Evolutionary conservation across 2,888 invertebrate species (phyloP), one percentile per base, ranked within the genome.

Genomic region (Ophioninae sp.): DNA sequence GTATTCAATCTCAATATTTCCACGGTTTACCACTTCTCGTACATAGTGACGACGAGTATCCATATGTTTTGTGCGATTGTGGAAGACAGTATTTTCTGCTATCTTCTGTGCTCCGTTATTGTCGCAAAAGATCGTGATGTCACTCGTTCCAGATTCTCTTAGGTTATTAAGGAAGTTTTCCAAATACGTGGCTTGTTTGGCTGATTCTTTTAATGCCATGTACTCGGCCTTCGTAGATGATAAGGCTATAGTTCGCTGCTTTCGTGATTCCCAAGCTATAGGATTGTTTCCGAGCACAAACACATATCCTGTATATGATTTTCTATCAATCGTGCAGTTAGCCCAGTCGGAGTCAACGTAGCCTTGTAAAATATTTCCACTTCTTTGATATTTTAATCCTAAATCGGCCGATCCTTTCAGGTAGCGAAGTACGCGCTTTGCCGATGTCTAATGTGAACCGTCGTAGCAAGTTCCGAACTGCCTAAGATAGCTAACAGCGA

Each of bases 291-390:
- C 67, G 2, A 86, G 41, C 2, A 72, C 73, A 56, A 88, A 86
- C 1, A 79, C 72, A 30, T 72, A 84, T 8, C 88, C 88, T 9
- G 85, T 84, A 2, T 83, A 87, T 0, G 88, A 88, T 30, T 81
- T 84, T 22, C 87, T 59, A 17, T 84, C 69, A 2, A 65, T 56
- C 17, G 56, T 59, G 61, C 86, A 86, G 17, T 75, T 81, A 0
- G 79, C 89, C 83, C 85, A 87, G 69, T 90, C 88, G 0, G 88
- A 79, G 76, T 88, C 90, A 6, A 80, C 68, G 71, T 71, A 88
- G 3, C 84, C 84, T 9, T 20, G 20, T 5, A 88, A 23, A 0
- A 41, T 17, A 6, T 75, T 72, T 9, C 63, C 74, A 0, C n/a
- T 64, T 23, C 68, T 77, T 7, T 59, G 23, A 56, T 82, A 88